Percentiles rank a stretch among this genome's conserved stretches.
Evolutionary conservation across 2,113 vertebrate genomes (phyloP).

Genomic region (Muntiacus reevesi): DNA sequence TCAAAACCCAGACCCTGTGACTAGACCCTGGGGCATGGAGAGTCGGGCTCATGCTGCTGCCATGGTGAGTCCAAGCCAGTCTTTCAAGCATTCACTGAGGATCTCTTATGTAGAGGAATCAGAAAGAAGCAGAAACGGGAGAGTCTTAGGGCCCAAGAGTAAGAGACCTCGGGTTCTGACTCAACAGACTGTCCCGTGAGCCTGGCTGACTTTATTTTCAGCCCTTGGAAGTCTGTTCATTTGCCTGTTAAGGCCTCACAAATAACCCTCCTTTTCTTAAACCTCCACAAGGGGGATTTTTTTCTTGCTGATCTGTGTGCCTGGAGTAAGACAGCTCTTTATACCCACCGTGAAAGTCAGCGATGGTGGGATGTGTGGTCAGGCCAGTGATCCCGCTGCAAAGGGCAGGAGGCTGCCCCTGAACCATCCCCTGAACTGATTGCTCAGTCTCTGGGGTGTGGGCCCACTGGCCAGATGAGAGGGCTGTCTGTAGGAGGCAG

Average conservation of each 20-base stretch:
- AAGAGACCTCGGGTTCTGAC: neutral
- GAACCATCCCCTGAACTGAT: rapidly evolving
- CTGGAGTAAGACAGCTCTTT: neutral
- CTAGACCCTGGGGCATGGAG: neutral
- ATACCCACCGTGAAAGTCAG: neutral
- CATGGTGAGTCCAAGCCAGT: neutral
- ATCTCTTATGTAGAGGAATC: neutral
- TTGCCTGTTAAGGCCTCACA: neutral
- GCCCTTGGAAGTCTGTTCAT: neutral
- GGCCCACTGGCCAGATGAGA: neutral
- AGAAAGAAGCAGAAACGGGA: neutral
- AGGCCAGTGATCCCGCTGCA: too few relatives aligned
- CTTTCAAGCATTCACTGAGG: neutral
- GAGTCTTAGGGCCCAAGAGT: neutral
- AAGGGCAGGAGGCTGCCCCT: too few relatives aligned
- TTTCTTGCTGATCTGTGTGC: neutral
- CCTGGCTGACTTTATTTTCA: neutral
- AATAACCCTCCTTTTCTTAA: neutral
- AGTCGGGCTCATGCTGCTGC: neutral
- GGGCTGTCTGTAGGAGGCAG: neutral
- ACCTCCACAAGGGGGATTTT: neutral
- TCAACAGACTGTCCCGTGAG: neutral
- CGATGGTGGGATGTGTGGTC: too few relatives aligned
- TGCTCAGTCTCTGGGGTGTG: neutral
- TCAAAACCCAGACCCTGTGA: neutral